These are phyloP conservation scores for Aurelia sp. DNA, from an alignment of 30 jellyfish, hydroid and myxozoan species.

Conservation along the genomic window DNA sequence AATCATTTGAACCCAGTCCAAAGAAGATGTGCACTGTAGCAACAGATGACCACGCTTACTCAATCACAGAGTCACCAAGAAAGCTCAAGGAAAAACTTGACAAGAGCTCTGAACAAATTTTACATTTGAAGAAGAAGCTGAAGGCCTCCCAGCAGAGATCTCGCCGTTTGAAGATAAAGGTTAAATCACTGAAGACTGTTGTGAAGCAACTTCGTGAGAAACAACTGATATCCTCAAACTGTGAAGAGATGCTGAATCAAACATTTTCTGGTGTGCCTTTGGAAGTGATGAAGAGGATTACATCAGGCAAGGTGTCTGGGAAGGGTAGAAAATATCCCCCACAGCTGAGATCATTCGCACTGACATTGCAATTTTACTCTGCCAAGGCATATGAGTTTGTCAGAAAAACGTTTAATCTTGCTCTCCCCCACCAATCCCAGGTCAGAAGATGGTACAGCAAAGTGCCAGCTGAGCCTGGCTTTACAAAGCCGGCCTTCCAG, in stretches of 20 bases:
- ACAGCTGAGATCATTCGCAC: constrained; percentile 29
- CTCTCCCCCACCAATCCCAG: constrained; percentile 62
- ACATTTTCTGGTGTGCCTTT: constrained; percentile 58
- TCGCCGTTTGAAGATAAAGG: constrained; percentile 26
- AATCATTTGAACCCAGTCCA: neutral
- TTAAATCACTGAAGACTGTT: constrained; percentile 48
- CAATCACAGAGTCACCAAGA: constrained; percentile 28
- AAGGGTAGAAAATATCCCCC: constrained; percentile 47
- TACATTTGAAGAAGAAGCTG: constrained; percentile 9
- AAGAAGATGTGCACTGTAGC: neutral
- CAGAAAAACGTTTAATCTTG: constrained; percentile 27
- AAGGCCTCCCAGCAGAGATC: constrained; percentile 45
- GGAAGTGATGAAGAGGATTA: constrained; percentile 49
- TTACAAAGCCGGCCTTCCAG: constrained; percentile 57
- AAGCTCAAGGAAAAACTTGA: constrained; percentile 42
- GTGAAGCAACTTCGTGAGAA: constrained; percentile 29
- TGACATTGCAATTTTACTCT: constrained; percentile 62
- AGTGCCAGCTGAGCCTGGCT: constrained; percentile 72
- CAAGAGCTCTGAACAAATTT: constrained; percentile 11
- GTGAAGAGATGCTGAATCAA: constrained; percentile 58
- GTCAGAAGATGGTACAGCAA: constrained; percentile 53
- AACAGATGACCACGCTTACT: constrained; percentile 30
- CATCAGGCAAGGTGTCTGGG: constrained; percentile 31
- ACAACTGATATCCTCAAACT: constrained; percentile 57
- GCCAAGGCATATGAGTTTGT: constrained; percentile 65